Conservation (phyloP, 2,888 invertebrate genomes). For the Anoplius nigerrimus region DNA sequence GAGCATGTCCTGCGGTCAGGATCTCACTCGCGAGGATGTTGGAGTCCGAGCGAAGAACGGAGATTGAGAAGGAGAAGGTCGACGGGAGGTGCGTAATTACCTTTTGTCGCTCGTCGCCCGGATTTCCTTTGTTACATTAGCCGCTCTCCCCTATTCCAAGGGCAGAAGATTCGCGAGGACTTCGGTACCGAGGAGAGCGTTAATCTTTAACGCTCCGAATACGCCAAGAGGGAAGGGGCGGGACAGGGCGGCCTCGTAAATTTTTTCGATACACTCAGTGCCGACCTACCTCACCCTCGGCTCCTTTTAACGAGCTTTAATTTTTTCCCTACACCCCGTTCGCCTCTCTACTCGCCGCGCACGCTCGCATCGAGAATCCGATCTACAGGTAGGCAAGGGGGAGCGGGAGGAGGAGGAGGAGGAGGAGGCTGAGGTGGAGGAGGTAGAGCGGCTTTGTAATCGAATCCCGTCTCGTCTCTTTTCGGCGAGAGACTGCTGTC, state of each 20-base stretch:
- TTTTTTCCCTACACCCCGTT: no score
- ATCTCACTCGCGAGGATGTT: background rate
- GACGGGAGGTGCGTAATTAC: conserved; percentile 51
- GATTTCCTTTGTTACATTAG: conserved; percentile 69
- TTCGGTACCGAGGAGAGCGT: conserved; percentile 41
- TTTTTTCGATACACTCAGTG: no score
- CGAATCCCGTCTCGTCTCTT: conserved; percentile 36
- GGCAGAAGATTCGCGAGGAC: conserved; percentile 28
- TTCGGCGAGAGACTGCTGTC: conserved; percentile 2
- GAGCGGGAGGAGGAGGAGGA: conserved; percentile 11
- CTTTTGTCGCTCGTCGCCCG: conserved; percentile 58
- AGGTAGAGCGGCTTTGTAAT: conserved; percentile 42
- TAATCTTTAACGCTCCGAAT: conserved; percentile 55
- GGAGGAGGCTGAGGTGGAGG: conserved; percentile 5
- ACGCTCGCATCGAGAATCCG: no score
- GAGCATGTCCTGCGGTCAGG: background rate
- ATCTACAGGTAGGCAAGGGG: no score
- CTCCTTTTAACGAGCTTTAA: no score
- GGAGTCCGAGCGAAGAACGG: background rate
- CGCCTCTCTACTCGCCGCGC: no score
- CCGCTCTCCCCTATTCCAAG: conserved; percentile 48
- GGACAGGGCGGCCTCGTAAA: background rate
- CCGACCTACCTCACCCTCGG: no score
- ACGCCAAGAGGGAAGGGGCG: conserved; percentile 23
- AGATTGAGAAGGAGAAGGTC: conserved; percentile 20